Base-by-base conservation (phyloP, 2,797 vertebrate genomes). In the Tragopan temminckii region DNA sequence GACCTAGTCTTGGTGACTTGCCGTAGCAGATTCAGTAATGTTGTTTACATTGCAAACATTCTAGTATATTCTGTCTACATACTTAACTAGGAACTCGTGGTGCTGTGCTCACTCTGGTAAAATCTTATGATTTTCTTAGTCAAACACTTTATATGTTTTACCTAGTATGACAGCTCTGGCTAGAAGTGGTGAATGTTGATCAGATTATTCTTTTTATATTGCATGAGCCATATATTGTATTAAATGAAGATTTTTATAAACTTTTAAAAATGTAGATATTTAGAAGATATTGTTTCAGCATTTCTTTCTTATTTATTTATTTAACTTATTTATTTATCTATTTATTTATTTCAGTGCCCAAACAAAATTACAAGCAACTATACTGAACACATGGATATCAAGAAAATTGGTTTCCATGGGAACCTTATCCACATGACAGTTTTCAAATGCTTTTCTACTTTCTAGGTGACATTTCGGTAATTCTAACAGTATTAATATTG, bases 341-440 rank as follows among this genome's bases (percentile, higher is more conserved):
- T 76, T 61, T 43, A 19, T 87, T 92, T 46, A 23, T 82, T n/a
- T 9, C 67, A 75, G 13, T 84, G 81, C 66, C 48, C 57, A 88
- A 94, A 75, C 57, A 95, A 92, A 80, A 90, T 94, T 96, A 93
- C 76, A 81, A 57, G 61, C n/a, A 93, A 43, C 64, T 94, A 35
- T 90, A 69, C 58, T 76, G 50, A 97, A 84, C 25, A 84, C n/a
- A 80, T 52, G 79, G 89, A 88, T 95, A 90, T 74, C 88, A 89
- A 93, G 53, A 42, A 93, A 95, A 92, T 66, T 88, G 82, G 95
- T 97, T 97, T 94, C 97, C 94, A 96, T 97, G 92, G 97, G 59
- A 89, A 97, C 91, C 45, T 81, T 74, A 83, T 95, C 86, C 91
- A 92, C 79, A 94, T 69, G 87, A 94, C 72, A 96, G 77, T 79